Conservation (phyloP, 2,797 vertebrate species). For the Ara ararauna region DNA sequence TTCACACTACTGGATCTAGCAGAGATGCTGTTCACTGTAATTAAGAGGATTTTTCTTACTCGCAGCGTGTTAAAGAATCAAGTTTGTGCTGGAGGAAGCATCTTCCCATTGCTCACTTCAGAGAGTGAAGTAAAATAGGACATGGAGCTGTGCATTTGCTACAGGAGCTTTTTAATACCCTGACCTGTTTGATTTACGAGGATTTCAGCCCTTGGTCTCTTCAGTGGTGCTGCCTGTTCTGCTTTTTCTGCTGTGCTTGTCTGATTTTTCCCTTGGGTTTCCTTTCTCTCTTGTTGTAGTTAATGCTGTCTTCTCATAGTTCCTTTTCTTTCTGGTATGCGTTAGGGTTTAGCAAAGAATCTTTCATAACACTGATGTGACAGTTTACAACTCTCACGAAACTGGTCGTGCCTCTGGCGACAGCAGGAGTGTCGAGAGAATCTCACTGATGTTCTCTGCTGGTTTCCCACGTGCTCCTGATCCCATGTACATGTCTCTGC, state of each 20-base stretch:
- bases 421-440: not conserved
- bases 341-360: not conserved
- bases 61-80: not conserved
- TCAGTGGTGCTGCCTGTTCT: not conserved
- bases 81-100: not conserved
- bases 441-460: not conserved
- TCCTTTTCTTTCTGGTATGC: not conserved
- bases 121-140: not conserved
- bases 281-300: not conserved
- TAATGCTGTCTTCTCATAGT: not conserved
- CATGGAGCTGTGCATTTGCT: accelerated
- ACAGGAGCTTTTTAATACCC: not conserved
- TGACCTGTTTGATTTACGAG: not conserved
- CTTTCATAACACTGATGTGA: accelerated
- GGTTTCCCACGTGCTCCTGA: accelerated
- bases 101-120: not conserved
- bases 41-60: not conserved
- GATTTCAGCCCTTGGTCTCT: not conserved
- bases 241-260: not conserved
- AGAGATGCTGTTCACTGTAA: not conserved
- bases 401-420: not conserved
- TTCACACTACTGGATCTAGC: not conserved
- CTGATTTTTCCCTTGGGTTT: not conserved
- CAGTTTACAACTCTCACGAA: not conserved
- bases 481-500: accelerated